Conservation (phyloP, 23 tunicate genomes). For the Phallusia fumigata region DNA sequence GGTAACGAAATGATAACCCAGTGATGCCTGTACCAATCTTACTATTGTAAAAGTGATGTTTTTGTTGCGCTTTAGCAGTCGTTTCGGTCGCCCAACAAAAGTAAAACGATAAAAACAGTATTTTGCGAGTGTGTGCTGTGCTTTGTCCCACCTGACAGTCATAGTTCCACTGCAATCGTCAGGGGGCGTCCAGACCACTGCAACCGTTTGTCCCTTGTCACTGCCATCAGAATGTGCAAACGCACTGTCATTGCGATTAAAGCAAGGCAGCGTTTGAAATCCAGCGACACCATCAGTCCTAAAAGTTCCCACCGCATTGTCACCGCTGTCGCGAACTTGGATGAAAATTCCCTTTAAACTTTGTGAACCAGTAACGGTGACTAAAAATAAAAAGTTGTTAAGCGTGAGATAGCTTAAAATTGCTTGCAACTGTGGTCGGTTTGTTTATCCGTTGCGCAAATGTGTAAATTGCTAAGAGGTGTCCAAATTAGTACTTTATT, state of each 20-base stretch:
- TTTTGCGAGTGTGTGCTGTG: too few relatives aligned
- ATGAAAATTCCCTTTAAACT: neutral
- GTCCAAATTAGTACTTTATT: too few relatives aligned
- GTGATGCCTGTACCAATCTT: too few relatives aligned
- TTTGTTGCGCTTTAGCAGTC: too few relatives aligned
- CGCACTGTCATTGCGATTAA: neutral
- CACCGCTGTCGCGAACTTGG: neutral
- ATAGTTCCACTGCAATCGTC: neutral
- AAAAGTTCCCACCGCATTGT: neutral
- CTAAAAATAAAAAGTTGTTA: neutral
- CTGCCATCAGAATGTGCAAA: neutral
- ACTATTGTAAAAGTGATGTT: too few relatives aligned
- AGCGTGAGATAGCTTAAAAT: too few relatives aligned
- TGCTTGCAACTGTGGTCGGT: too few relatives aligned
- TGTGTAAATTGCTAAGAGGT: too few relatives aligned
- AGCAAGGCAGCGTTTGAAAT: neutral
- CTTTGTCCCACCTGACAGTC: neutral
- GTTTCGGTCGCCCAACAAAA: too few relatives aligned
- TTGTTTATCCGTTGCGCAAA: too few relatives aligned
- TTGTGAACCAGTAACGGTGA: neutral
- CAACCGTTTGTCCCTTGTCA: neutral
- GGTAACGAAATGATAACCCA: too few relatives aligned
- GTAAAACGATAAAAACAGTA: too few relatives aligned
- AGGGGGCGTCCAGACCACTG: neutral
- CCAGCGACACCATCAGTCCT: neutral